Evolutionary conservation across 2,888 invertebrate genomes (phyloP).

Genomic region (Leistus spinibarbis): DNA sequence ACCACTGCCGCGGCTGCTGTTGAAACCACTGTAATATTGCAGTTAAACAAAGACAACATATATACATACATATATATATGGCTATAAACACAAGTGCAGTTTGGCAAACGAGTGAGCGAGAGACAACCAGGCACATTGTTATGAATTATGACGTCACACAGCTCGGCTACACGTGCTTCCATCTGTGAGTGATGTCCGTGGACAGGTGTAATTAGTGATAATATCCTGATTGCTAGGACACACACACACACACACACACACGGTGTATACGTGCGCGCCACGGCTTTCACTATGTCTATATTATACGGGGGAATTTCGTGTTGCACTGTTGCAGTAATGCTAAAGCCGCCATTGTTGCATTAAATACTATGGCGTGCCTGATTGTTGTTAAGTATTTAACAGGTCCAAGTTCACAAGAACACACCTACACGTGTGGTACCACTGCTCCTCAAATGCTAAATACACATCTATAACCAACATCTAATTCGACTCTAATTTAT

Average conservation of each 20-base stretch:
- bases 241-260: not conserved
- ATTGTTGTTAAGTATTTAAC: not conserved
- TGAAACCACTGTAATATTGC: not conserved
- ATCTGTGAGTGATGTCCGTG: constrained; percentile 39
- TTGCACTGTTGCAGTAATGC: not conserved
- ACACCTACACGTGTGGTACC: no score
- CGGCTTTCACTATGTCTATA: not conserved
- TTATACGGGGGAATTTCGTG: not conserved
- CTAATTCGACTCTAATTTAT: not conserved
- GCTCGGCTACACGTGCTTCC: constrained; percentile 33
- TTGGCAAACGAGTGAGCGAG: not conserved
- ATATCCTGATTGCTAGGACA: constrained; percentile 34
- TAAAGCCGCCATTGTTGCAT: not conserved
- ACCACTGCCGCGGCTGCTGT: not conserved
- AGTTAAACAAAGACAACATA: not conserved
- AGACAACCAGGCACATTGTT: constrained; percentile 7
- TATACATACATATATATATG: no score
- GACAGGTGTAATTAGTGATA: constrained; percentile 39
- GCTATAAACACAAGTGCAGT: not conserved
- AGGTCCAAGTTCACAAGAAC: not conserved
- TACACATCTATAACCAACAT: not conserved
- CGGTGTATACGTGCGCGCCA: not conserved
- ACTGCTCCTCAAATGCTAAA: no score
- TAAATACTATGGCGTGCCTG: not conserved
- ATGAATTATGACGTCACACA: constrained; percentile 37